Evolutionary conservation across 2,113 vertebrate species (phyloP), one percentile per base, ranked within the genome.

Genomic region (Lasiurus borealis): DNA sequence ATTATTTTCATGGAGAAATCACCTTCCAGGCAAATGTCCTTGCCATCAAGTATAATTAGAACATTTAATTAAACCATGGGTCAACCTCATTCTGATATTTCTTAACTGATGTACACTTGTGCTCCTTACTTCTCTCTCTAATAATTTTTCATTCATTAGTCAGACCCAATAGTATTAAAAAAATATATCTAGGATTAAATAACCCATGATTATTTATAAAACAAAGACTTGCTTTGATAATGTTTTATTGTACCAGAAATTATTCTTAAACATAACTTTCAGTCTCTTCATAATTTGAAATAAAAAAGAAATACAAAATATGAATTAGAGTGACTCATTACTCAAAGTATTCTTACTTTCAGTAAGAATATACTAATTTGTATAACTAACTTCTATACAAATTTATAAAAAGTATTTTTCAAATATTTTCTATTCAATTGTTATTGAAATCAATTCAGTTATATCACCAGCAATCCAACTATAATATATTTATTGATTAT

Each of bases 1-100:
- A 95, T 90, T 72, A 82, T 66, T 95, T 91, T 92, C 29, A 78
- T 36, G 23, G 7, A 73, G 16, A 83, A 77, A 89, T 57, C 72
- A 23, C 2, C 31, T 14, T 89, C 8, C 25, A 59, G 78, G 44
- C 34, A 91, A 80, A 82, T 7, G 2, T 85, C 40, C 50, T 23
- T 76, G 44, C 1, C 14, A 27, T 75, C 25, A 62, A n/a, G 1
- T 93, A 11, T 13, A 1, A 52, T 92, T 72, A 16, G 46, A 82
- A 80, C 57, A 66, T 25, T 95, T 78, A 21, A 69, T 57, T 81
- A 59, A 75, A 85, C 4, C 5, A 68, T 29, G 6, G 7, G 0
- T 48, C 10, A 69, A 64, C 34, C 31, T 68, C 59, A 84, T 90
- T 59, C 27, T 81, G 21, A 8, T 57, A 31, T 59, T 93, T 93